phyloP scores from a whole-genome alignment of 2,113 vertebrate genomes.

The Pachycephala philippinensis region DNA sequence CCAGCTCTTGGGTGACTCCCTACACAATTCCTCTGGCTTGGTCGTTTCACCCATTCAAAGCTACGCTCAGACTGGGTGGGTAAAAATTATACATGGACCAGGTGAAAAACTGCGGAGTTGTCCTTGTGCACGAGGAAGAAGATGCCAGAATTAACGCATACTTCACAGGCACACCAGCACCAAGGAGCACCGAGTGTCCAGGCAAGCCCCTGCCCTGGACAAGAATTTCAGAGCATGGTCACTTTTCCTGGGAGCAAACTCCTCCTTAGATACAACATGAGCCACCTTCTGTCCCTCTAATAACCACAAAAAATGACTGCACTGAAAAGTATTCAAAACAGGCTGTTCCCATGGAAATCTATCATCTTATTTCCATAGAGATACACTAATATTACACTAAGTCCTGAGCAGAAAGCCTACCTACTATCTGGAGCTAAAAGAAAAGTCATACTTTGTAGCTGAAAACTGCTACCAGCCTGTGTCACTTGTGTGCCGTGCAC shows the following conservation, averaged over 20 bases:
- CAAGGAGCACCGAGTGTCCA: neutral
- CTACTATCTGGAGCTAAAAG: neutral
- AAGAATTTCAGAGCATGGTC: neutral
- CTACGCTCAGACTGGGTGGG: accelerated
- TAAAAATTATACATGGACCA: neutral
- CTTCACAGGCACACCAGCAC: neutral
- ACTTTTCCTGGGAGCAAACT: neutral
- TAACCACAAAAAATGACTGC: neutral
- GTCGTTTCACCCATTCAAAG: neutral
- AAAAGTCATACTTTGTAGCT: neutral
- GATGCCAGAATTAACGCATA: neutral
- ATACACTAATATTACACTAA: neutral
- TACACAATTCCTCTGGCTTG: neutral
- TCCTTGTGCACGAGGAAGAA: neutral
- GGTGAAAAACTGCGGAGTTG: neutral
- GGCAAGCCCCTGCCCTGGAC: neutral
- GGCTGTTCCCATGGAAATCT: neutral
- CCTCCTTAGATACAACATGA: neutral
- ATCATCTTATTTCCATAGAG: neutral
- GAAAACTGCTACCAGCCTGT: neutral
- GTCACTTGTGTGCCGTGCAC: neutral
- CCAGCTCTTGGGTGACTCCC: neutral
- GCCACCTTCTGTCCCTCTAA: neutral
- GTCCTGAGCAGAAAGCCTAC: neutral
- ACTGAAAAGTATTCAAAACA: neutral